Base-by-base conservation (phyloP, 2,113 vertebrate genomes). In the Bettongia penicillata region DNA sequence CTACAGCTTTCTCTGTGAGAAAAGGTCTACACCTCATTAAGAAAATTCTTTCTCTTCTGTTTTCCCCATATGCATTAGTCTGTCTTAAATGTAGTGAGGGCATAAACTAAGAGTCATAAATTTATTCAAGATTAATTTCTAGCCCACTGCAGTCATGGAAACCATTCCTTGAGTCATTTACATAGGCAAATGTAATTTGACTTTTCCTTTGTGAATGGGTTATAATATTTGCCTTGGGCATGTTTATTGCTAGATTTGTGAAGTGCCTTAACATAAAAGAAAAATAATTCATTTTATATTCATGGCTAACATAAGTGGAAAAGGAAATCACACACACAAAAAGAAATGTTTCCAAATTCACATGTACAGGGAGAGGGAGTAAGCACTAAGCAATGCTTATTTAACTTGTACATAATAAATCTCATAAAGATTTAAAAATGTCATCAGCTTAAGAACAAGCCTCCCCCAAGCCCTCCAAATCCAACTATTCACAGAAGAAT, bases 381-480 rank as follows among this genome's bases (percentile, higher is more conserved):
- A 93, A 89, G 48, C 50, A 96, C 43, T 95, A 47, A 95, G 14
- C 95, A 7, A 31, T 77, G 89, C 84, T 97, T 53, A 97, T 95
- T 95, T 96, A 95, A 95, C 53, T n/a, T 68, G 5, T 84, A 10
- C 61, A 48, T 31, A 28, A 3, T 51, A 91, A 92, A 95, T 84
- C 52, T 93, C 51, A 91, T 6, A 6, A 24, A 51, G 61, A 96
- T 93, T 96, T 94, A 89, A 96, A 96, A 96, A 91, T 92, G 53
- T 61, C 48, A 96, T 77, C 93, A 98, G 97, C 92, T 98, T 95
- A 96, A 50, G 94, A 96, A 97, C 96, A 47, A 90, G 52, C 22
- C 68, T 84, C 92, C 50, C 43, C 93, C n/a, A 94, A 51, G 53
- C 90, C 91, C 93, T 95, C 77, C 61, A 52, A 43, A 96, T 92